Evolutionary conservation across 2,888 invertebrate genomes (phyloP), one percentile per base, ranked within the genome.

Genomic region (Ptychoptera contaminata): DNA sequence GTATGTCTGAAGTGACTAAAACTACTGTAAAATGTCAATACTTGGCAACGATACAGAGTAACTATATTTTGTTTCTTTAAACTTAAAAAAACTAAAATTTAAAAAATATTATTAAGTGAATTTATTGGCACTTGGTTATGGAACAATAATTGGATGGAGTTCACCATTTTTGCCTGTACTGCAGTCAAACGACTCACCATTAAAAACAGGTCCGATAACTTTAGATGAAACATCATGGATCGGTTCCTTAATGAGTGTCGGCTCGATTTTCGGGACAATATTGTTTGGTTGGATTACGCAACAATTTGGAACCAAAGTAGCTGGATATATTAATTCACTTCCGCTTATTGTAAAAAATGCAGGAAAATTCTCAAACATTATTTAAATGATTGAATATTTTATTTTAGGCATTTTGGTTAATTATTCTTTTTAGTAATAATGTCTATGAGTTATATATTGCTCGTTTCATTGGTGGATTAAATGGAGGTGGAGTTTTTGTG

Each of bases 321-420:
- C 56, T 39, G 46, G 61, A 3, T 50, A 59, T 3, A 47, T 58
- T 15, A 50, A 57, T 31, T 61, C 61, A n/a, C 38, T 63, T 0
- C 45, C 62, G 4, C 60, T 62, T 49, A 58, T 61, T 36, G 61
- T 64, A 49, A 16, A 23, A n/a, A n/a, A n/a, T n/a, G n/a, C 11
- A 16, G 16, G 6, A 16, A 36, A 5, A 36, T 11, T 36, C 11
- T 8, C 11, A 36, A 36, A 36, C 6, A 6, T 36, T 6, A 11
- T 7, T 14, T 14, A 36, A 8, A 36, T 36, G 11, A 36, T n/a
- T n/a, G n/a, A n/a, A n/a, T n/a, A n/a, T n/a, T n/a, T n/a, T n/a
- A n/a, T n/a, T n/a, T n/a, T n/a, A n/a, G n/a, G n/a, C n/a, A n/a
- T n/a, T n/a, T 23, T 42, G 40, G 31, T 16, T 40, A 31, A 15